Evolutionary conservation across 2,113 vertebrate genomes (phyloP), one percentile per base, ranked within the genome.

Genomic region (Dunckerocampus dactyliophorus): DNA sequence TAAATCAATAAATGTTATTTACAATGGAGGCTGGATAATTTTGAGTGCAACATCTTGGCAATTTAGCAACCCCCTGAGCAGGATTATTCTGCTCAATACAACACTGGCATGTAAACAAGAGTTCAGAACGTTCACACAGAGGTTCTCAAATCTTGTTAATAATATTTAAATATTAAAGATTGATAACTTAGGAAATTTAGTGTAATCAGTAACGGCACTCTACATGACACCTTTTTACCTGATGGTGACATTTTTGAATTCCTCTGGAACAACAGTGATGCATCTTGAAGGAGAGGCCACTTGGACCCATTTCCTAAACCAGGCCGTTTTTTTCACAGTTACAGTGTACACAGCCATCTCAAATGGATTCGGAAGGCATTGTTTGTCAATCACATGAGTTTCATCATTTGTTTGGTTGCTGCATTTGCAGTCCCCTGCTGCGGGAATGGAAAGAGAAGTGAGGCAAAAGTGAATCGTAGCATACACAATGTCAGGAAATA

Each of bases 351-450:
- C 48, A 8, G 76, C 65, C 46, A 86, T 69, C 58, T 84, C 77
- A 67, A 88, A 90, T 17, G 84, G 80, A 61, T 80, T 24, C 43
- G 89, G 89, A 37, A 90, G 85, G 59, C 89, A 91, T 1, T 69
- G 53, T 46, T 68, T 71, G 31, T 73, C 28, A 53, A 92, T 80
- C 21, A 81, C 20, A 53, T 77, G 67, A 43, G 51, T 73, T 60
- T 68, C 19, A 4, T 54, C 56, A 11, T 16, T 59, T 53, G 77
- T 76, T 59, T 28, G 75, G 13, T 63, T 61, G 22, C 12, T 31
- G 72, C 89, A 90, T 52, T 66, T 85, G 60, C 89, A 92, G 28
- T 75, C 67, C 55, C 72, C 80, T 42, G 51, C 89, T 89, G 74
- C 47, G 57, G 7, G 48, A 22, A 67, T 17, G 66, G 50, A 63